A percentile compares a stretch with the other conserved stretches of the same genome.
Evolutionary conservation across 2,888 invertebrate genomes (phyloP).

Genomic region (Trachelus iudaicus): DNA sequence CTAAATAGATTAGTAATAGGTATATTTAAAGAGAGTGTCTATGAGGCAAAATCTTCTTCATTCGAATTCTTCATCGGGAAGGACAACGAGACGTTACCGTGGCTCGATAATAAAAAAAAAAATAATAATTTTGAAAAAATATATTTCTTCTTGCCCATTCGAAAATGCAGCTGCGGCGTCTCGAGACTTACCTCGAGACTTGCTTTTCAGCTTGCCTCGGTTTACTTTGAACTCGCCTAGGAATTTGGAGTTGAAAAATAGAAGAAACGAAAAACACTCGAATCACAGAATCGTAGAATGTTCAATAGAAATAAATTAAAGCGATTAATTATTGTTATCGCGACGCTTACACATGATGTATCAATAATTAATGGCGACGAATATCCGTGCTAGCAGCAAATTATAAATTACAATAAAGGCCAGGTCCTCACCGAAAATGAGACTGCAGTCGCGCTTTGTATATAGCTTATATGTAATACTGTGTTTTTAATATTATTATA

Average conservation of each 20-base stretch:
- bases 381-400: background rate
- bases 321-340: conserved; percentile 26
- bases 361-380: conserved; percentile 11
- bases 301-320: background rate
- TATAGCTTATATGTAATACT: conserved; percentile 50
- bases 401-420: background rate
- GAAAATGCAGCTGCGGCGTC: background rate
- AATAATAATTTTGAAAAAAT: background rate
- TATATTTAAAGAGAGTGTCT: background rate
- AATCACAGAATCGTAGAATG: background rate
- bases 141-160: background rate
- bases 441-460: conserved; percentile 64
- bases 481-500: conserved; percentile 54
- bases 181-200: conserved; percentile 5
- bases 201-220: conserved; percentile 9
- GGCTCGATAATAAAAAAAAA: background rate
- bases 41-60: background rate
- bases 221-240: background rate
- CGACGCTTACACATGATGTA: conserved; percentile 14
- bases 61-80: background rate
- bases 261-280: conserved; percentile 8
- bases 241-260: conserved; percentile 1
- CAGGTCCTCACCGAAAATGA: conserved; percentile 40
- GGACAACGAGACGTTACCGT: background rate
- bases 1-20: background rate